Conservation (phyloP, 2,113 vertebrate species). For the Geococcyx californianus region DNA sequence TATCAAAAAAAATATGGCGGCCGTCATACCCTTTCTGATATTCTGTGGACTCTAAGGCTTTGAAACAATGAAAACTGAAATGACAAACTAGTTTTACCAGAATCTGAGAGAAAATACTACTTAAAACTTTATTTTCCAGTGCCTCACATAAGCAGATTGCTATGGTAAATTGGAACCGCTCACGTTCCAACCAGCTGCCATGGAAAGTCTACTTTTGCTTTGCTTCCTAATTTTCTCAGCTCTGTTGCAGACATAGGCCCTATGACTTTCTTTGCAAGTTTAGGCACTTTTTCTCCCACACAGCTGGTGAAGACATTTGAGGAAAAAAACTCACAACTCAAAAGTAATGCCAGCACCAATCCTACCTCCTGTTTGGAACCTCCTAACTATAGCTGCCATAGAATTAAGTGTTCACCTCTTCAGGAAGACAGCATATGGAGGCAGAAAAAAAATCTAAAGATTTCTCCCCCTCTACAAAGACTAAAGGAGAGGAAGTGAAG, state of each 20-base stretch:
- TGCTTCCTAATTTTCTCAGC: background rate
- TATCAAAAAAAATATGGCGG: background rate
- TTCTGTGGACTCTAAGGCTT: background rate
- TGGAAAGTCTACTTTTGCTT: background rate
- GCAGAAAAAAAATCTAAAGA: background rate
- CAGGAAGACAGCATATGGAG: background rate
- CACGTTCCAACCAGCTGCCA: background rate
- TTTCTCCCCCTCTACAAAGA: background rate
- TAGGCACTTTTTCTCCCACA: background rate
- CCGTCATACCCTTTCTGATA: background rate
- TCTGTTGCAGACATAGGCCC: background rate
- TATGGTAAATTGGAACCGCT: background rate
- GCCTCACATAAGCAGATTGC: background rate
- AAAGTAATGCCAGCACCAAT: background rate
- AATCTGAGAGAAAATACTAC: background rate
- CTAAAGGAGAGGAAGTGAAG: background rate
- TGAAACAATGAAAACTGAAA: background rate
- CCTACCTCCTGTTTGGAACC: background rate
- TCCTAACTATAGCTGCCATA: background rate
- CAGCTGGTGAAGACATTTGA: background rate
- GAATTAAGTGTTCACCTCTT: background rate
- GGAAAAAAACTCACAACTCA: background rate
- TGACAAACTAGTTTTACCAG: background rate
- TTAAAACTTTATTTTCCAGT: background rate
- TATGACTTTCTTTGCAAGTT: background rate